Conservation (phyloP, 2,113 vertebrate genomes). For the Charina bottae region DNA sequence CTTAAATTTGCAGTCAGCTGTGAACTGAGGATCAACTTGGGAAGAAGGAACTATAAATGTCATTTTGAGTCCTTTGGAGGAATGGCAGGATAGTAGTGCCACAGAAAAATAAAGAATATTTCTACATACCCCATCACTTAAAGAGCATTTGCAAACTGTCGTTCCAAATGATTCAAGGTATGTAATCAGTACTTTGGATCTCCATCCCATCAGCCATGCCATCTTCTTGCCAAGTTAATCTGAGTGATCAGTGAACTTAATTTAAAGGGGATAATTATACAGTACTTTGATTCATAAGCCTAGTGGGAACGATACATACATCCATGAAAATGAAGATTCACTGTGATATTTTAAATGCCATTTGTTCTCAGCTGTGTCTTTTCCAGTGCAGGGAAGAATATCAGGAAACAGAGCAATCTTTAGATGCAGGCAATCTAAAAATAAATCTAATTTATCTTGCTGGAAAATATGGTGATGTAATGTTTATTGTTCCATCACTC, state of each 20-base stretch:
- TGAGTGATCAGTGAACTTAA: constrained; percentile 12
- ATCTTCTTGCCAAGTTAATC: constrained; percentile 18
- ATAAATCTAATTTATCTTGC: too few relatives aligned
- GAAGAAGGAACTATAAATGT: not conserved
- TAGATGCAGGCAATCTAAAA: not conserved
- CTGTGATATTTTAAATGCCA: constrained; percentile 13
- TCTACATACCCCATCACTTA: not conserved
- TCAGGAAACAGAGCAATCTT: not conserved
- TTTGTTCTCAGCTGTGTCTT: not conserved
- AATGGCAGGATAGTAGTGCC: not conserved
- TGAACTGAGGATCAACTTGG: not conserved
- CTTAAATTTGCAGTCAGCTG: not conserved
- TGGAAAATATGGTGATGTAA: not conserved
- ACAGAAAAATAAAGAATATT: not conserved
- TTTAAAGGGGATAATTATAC: constrained; percentile 13
- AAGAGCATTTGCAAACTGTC: constrained; percentile 10
- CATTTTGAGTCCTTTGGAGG: not conserved
- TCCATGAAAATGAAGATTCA: constrained; percentile 19
- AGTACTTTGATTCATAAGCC: constrained; percentile 12
- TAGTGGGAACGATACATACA: not conserved
- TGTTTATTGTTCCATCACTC: not conserved
- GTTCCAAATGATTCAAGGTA: constrained; percentile 6
- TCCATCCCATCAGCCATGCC: not conserved
- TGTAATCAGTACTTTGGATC: not conserved
- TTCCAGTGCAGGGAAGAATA: constrained; percentile 9